Percentiles rank a stretch among this genome's conserved stretches.
Conservation (phyloP, 2,113 vertebrate genomes). For the Ascaphus truei region DNA sequence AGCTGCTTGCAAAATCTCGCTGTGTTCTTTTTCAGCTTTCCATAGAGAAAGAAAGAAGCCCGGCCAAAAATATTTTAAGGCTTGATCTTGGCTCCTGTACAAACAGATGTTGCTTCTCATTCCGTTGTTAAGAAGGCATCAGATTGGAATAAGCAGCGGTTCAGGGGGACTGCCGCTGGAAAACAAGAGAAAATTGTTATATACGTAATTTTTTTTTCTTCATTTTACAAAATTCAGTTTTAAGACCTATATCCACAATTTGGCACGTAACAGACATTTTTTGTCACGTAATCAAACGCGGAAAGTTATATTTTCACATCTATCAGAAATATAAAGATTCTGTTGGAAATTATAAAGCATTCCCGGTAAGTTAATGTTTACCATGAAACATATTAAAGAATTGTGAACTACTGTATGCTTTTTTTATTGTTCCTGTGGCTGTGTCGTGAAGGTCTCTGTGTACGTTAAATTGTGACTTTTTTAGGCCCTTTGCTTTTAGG, state of each 20-base stretch:
- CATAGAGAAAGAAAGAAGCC: neutral
- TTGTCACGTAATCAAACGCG: neutral
- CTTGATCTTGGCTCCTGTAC: conserved; percentile 71
- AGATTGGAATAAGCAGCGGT: conserved; percentile 67
- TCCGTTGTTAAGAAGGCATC: conserved; percentile 69
- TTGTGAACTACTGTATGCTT: too few species aligned
- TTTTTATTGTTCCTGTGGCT: too few species aligned
- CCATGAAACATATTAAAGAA: too few species aligned
- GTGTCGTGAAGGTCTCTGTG: too few species aligned
- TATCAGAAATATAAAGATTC: conserved; percentile 15
- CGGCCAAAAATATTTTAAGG: conserved; percentile 57
- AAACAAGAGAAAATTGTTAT: neutral
- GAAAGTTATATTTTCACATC: neutral
- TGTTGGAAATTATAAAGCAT: conserved; percentile 33
- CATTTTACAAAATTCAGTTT: conserved; percentile 42
- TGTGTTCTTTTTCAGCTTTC: conserved; percentile 10
- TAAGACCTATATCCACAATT: conserved; percentile 36
- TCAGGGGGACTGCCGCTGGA: conserved; percentile 51
- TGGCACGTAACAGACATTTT: conserved; percentile 2
- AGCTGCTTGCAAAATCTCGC: conserved; percentile 39
- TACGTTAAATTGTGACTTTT: too few species aligned
- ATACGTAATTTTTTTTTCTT: neutral
- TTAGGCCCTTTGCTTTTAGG: too few species aligned
- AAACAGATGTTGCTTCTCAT: conserved; percentile 87
- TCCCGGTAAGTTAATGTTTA: conserved; percentile 36